Conservation (phyloP, 2,797 vertebrate species). For the Mormyrus proboscirostris region DNA sequence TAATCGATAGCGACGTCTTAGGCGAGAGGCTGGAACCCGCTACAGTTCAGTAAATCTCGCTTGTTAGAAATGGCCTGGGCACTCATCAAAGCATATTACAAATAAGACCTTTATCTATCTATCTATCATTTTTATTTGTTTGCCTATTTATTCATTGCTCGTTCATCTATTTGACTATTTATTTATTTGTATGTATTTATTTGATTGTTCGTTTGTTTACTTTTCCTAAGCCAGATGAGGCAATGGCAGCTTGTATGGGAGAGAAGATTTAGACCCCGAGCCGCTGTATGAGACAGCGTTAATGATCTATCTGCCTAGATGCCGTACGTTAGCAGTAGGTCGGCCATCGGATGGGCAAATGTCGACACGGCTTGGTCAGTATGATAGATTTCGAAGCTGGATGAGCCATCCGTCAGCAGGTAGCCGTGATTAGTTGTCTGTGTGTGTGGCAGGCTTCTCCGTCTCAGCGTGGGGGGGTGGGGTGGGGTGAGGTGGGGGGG, state of each 20-base stretch:
- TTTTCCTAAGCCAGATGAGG: conserved; percentile 28
- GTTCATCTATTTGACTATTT: neutral
- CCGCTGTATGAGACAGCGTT: conserved; percentile 71
- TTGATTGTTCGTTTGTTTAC: neutral
- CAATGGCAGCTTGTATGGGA: conserved; percentile 33
- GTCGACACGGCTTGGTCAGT: conserved; percentile 65
- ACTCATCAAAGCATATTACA: conserved; percentile 35
- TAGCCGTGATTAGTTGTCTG: conserved; percentile 82
- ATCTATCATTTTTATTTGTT: neutral
- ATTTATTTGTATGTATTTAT: neutral
- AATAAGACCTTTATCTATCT: neutral
- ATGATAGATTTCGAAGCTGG: conserved; percentile 83
- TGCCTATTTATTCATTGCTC: neutral
- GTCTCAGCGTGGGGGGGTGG: conserved; percentile 64
- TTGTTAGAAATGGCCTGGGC: conserved; percentile 39
- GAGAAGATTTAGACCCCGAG: conserved; percentile 63
- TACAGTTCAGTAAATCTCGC: conserved; percentile 45
- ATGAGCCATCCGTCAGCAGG: conserved; percentile 80
- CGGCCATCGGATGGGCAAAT: conserved; percentile 68
- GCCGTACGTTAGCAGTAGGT: conserved; percentile 77
- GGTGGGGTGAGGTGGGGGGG: conserved; percentile 35
- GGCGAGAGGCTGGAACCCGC: conserved; percentile 49
- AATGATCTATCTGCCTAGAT: conserved; percentile 80
- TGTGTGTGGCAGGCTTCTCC: conserved; percentile 76
- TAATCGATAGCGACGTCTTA: conserved; percentile 54